Base-by-base conservation (phyloP, 2,888 invertebrate genomes). In the Hermaeophaga mercurialis region DNA sequence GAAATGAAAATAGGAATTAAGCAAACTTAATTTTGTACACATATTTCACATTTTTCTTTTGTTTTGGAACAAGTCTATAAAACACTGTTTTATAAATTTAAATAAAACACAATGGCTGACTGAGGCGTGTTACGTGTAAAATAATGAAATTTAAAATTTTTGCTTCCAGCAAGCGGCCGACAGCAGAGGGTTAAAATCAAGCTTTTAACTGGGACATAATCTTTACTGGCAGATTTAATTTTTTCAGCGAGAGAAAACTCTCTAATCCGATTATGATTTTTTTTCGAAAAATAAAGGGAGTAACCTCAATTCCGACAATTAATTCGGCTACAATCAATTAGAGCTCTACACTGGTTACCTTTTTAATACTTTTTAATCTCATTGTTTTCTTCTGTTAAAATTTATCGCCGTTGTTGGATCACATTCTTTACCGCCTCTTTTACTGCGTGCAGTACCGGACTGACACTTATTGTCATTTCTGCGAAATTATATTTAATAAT, bases 181-280 rank as follows among this genome's bases (percentile, higher is more conserved):
- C 18, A 11, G 22, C 15, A 5, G 45, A 45, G 36, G 36, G 22
- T 34, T 19, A 22, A 33, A 36, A 36, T 33, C 33, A 33, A 12
- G 8, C 31, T 22, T 34, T 34, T 36, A 22, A 36, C 11, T 33
- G 24, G 43, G 11, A 18, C 36, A 38, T 48, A 38, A 48, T 48
- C 48, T 17, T 15, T 24, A 26, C 8, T 11, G 36, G 36, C 34
- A 19, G 47, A 38, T 48, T 38, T 38, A 15, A 26, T 38, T 24
- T 38, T 48, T 48, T 48, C 15, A 24, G 17, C 22, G 34, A 38
- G 18, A 36, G 36, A 19, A 36, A 48, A 48, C 15, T 38, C n/a
- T 5, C 24, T 48, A 48, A 48, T 48, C 48, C 24, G 48, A 48
- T 48, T 26, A 48, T 34, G 8, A 26, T 48, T 22, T 48, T 48